These are phyloP conservation scores for Acanthisitta chloris DNA, from an alignment of 2,113 vertebrate genomes.

Conservation along the genomic window DNA sequence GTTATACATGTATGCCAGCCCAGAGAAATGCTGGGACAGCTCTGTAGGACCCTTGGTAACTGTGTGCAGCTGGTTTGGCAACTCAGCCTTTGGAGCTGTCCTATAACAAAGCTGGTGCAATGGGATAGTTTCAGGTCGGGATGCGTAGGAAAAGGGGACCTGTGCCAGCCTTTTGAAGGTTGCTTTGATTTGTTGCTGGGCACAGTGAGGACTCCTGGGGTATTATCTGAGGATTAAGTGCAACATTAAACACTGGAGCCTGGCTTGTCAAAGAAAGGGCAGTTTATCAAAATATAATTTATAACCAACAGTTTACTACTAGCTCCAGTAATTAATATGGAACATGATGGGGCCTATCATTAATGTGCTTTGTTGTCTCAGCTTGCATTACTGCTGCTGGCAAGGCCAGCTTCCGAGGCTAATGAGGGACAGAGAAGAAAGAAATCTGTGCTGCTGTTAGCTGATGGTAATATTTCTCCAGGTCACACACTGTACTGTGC, in stretches of 20 bases:
- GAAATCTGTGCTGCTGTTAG: slow-evolving; percentile 30
- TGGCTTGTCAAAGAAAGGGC: slow-evolving; percentile 43
- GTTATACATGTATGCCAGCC: rapidly evolving
- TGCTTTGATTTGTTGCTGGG: slow-evolving; percentile 40
- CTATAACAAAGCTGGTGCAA: neutral
- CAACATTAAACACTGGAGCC: slow-evolving; percentile 34
- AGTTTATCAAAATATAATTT: slow-evolving; percentile 61
- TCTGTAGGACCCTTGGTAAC: neutral
- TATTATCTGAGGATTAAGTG: slow-evolving; percentile 57
- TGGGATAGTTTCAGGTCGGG: neutral
- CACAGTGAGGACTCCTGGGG: neutral
- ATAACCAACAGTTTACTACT: slow-evolving; percentile 43
- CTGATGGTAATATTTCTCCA: slow-evolving; percentile 33
- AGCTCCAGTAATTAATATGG: slow-evolving; percentile 55
- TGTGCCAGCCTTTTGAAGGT: slow-evolving; percentile 19
- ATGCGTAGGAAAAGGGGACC: neutral
- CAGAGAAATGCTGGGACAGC: neutral
- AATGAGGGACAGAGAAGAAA: slow-evolving; percentile 48
- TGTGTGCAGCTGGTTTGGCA: neutral
- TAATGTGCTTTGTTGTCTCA: slow-evolving; percentile 51
- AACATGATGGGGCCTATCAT: slow-evolving; percentile 31
- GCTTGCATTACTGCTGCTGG: slow-evolving; percentile 40
- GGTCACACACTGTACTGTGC: neutral
- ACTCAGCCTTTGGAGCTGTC: neutral
- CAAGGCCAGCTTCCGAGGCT: slow-evolving; percentile 54